A percentile compares a stretch with the other conserved stretches of the same genome.
phyloP scores from a whole-genome alignment of 2,797 vertebrate species.

The Anguilla obscura region DNA sequence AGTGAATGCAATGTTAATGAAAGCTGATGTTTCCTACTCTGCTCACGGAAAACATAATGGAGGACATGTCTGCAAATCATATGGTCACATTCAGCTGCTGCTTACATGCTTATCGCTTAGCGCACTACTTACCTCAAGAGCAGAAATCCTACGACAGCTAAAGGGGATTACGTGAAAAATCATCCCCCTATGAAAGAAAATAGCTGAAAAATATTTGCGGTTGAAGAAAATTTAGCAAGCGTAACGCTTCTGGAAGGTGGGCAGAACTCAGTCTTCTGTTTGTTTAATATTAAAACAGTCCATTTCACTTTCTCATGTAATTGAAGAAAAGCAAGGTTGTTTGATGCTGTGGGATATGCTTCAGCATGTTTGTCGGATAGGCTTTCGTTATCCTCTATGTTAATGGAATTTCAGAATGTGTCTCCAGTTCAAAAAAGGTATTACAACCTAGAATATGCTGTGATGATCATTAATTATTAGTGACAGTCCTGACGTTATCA shows the following conservation, averaged over 20 bases:
- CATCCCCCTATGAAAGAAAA: neutral
- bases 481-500: neutral
- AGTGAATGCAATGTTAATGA: conserved; percentile 33
- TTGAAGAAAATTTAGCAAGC: neutral
- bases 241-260: neutral
- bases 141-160: neutral
- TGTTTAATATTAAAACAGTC: neutral
- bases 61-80: conserved; percentile 23
- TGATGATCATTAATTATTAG: neutral
- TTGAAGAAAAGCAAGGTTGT: neutral
- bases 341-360: neutral
- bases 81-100: neutral
- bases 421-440: neutral
- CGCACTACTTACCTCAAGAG: neutral
- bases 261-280: neutral
- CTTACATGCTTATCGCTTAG: neutral
- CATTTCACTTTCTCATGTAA: neutral
- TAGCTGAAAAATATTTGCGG: neutral
- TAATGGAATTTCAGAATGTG: neutral
- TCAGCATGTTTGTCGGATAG: neutral
- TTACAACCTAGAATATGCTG: neutral
- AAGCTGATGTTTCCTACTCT: conserved; percentile 11
- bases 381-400: neutral
- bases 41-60: conserved; percentile 22
- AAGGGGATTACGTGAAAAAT: neutral